Conservation (phyloP, 1,140 invertebrate species). For the Pseudoatta argentina region DNA sequence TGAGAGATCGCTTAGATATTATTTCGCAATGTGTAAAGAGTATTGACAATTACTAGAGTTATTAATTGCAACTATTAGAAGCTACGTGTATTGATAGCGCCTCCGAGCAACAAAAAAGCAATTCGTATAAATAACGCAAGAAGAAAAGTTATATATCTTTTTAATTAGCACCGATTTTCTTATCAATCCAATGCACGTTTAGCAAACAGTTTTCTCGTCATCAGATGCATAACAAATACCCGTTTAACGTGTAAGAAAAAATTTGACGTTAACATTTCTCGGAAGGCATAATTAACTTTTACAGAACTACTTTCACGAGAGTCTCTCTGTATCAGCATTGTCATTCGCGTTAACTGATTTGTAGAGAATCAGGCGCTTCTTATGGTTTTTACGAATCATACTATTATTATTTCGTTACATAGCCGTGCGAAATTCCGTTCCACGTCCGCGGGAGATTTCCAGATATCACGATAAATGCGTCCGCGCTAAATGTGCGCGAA, state of each 20-base stretch:
- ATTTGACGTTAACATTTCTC: slow-evolving; percentile 4
- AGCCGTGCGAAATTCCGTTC: not conserved
- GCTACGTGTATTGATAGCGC: not conserved
- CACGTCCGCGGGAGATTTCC: slow-evolving; percentile 13
- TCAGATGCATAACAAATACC: not conserved
- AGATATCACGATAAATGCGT: slow-evolving; percentile 32
- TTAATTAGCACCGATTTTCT: slow-evolving; percentile 15
- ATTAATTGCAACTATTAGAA: not conserved
- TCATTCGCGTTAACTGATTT: not conserved
- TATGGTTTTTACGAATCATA: not conserved
- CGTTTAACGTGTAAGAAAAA: not conserved
- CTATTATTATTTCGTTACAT: not conserved
- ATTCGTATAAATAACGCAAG: not conserved
- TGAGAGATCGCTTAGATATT: slow-evolving; percentile 31
- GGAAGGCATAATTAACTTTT: not conserved
- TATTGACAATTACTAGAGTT: not conserved
- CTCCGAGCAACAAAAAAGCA: not conserved
- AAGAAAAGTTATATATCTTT: not conserved
- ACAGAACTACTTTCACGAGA: not conserved
- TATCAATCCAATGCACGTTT: not conserved
- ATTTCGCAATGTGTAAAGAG: not conserved
- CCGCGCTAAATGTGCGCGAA: slow-evolving; percentile 19
- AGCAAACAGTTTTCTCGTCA: not conserved
- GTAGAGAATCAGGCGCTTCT: not conserved
- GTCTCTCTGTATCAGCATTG: not conserved